phyloP scores from a whole-genome alignment of 1,140 invertebrate species.

The Anastrepha obliqua region DNA sequence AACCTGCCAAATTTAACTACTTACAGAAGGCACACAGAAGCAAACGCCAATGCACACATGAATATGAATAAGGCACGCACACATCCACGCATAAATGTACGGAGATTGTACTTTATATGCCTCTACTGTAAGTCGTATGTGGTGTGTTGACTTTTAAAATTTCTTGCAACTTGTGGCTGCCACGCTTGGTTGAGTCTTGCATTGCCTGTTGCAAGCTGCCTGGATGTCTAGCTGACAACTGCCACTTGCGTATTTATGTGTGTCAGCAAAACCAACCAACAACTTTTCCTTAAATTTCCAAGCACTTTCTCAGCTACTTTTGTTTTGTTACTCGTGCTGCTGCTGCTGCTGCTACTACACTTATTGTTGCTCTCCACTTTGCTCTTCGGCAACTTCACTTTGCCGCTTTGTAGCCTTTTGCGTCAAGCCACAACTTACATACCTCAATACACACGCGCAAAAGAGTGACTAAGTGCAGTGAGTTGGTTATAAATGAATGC shows the following conservation, averaged over 20 bases:
- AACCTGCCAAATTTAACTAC: slow-evolving; percentile 42
- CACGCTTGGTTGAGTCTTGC: slow-evolving; percentile 9
- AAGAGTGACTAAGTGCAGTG: neutral
- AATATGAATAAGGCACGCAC: neutral
- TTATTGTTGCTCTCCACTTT: neutral
- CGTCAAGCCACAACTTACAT: slow-evolving; percentile 31
- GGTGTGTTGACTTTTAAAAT: slow-evolving; percentile 29
- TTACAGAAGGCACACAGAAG: neutral
- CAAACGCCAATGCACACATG: neutral
- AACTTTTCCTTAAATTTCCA: neutral
- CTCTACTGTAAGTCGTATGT: neutral
- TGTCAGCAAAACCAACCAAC: neutral
- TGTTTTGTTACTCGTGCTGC: too few species aligned
- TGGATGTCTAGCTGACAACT: slow-evolving; percentile 19
- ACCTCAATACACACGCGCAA: neutral
- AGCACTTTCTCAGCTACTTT: neutral
- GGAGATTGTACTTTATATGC: neutral
- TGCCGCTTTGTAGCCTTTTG: slow-evolving; percentile 17
- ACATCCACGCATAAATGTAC: neutral
- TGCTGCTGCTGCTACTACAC: neutral
- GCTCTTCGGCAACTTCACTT: neutral
- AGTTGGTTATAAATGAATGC: neutral
- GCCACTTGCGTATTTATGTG: slow-evolving; percentile 28
- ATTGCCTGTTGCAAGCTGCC: slow-evolving; percentile 12
- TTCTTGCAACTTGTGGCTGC: slow-evolving; percentile 32